These are phyloP conservation scores for Brachionus koreanus DNA, from an alignment of 1,140 invertebrate species.

Conservation along the genomic window DNA sequence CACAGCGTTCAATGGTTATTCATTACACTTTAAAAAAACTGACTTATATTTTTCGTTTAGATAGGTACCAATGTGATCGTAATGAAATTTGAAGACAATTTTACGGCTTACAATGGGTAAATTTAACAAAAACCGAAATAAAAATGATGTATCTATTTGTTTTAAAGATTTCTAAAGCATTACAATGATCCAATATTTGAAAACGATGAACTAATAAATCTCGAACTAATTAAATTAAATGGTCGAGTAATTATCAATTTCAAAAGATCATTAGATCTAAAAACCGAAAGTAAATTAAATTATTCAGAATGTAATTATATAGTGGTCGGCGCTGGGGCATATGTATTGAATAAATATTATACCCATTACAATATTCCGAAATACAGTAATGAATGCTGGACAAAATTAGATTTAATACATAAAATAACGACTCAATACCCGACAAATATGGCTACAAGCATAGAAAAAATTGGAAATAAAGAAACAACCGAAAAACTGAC, in stretches of 20 bases:
- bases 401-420: slow-evolving; percentile 27
- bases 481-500: background rate
- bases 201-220: background rate
- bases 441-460: slow-evolving; percentile 38
- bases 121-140: background rate
- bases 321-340: background rate
- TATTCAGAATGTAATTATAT: slow-evolving; percentile 29
- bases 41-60: background rate
- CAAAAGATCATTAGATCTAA: background rate
- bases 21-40: background rate
- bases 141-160: background rate
- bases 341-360: background rate
- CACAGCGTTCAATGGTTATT: background rate
- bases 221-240: background rate
- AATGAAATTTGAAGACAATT: background rate
- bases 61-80: slow-evolving; percentile 6
- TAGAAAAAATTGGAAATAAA: background rate
- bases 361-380: background rate
- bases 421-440: slow-evolving; percentile 41
- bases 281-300: background rate
- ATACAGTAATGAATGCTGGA: slow-evolving; percentile 5
- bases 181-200: background rate
- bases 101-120: background rate
- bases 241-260: background rate
- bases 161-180: background rate